A percentile compares a stretch with the other conserved stretches of the same genome.
Conservation (phyloP, 2,797 vertebrate species). For the Argentina silus region DNA sequence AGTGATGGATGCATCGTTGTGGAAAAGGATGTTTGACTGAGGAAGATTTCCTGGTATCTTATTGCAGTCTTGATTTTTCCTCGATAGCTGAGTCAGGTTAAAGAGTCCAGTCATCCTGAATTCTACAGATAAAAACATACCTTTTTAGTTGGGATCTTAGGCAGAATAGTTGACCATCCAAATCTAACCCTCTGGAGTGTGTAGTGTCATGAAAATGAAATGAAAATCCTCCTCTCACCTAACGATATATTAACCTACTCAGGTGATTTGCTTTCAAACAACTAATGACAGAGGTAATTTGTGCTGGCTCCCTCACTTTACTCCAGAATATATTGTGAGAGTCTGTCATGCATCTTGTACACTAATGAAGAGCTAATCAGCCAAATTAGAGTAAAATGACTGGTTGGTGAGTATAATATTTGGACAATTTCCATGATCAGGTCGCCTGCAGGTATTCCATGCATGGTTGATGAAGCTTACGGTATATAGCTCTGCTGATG, state of each 20-base stretch:
- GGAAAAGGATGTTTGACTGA: no score
- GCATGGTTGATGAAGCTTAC: neutral
- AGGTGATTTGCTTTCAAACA: slow-evolving; percentile 35
- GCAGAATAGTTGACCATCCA: no score
- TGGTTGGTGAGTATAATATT: neutral
- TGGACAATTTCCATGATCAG: neutral
- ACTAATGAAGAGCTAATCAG: slow-evolving; percentile 1
- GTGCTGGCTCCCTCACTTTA: neutral
- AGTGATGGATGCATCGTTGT: no score
- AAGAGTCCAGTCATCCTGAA: no score
- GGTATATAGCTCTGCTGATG: neutral
- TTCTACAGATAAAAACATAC: no score
- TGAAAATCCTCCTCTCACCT: neutral
- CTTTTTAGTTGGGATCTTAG: no score
- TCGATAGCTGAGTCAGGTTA: no score
- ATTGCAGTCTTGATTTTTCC: no score
- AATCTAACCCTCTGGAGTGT: slow-evolving; percentile 3
- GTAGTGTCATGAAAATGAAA: neutral
- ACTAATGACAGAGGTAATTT: slow-evolving; percentile 24
- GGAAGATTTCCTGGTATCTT: no score
- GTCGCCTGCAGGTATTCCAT: neutral
- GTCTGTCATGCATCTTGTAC: neutral
- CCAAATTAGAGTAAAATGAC: neutral
- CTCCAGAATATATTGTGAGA: slow-evolving; percentile 1
- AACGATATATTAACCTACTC: slow-evolving; percentile 36